Evolutionary conservation across 2,888 invertebrate species (phyloP).

Genomic region (Entomobrya multifasciata): DNA sequence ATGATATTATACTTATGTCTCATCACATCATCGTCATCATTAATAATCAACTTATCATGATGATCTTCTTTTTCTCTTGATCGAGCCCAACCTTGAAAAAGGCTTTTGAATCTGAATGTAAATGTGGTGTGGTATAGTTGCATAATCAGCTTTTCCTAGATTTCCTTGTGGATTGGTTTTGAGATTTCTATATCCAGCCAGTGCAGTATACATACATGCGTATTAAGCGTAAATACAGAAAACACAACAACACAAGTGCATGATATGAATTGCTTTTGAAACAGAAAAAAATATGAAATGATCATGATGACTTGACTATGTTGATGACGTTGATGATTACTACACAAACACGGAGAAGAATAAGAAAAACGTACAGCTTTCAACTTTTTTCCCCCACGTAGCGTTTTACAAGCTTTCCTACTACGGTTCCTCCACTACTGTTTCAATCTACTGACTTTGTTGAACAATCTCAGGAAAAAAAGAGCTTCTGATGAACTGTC

Average conservation of each 20-base stretch:
- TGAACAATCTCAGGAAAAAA: background rate
- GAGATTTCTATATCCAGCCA: no score
- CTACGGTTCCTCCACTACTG: constrained; percentile 44
- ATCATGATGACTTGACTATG: constrained; percentile 23
- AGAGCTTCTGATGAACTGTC: background rate
- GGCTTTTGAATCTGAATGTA: background rate
- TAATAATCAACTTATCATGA: constrained; percentile 29
- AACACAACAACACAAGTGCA: background rate
- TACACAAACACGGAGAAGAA: constrained; percentile 34
- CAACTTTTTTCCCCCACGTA: constrained; percentile 42
- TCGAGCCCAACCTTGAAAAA: constrained; percentile 55
- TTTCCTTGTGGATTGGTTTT: constrained; percentile 35
- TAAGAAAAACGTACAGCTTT: constrained; percentile 1
- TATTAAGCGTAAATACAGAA: background rate
- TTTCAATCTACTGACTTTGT: constrained; percentile 9
- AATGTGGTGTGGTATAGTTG: constrained; percentile 10
- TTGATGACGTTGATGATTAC: constrained; percentile 38
- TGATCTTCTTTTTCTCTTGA: constrained; percentile 33
- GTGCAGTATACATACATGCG: constrained; percentile 18
- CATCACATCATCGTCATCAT: constrained; percentile 40
- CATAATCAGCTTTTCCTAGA: constrained; percentile 14
- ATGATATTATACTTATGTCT: constrained; percentile 46
- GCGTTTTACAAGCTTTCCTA: constrained; percentile 53
- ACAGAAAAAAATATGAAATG: constrained; percentile 47
- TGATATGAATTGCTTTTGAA: constrained; percentile 39